phyloP scores from a whole-genome alignment of 2,888 invertebrate species.

The Sylvicola cinctus region DNA sequence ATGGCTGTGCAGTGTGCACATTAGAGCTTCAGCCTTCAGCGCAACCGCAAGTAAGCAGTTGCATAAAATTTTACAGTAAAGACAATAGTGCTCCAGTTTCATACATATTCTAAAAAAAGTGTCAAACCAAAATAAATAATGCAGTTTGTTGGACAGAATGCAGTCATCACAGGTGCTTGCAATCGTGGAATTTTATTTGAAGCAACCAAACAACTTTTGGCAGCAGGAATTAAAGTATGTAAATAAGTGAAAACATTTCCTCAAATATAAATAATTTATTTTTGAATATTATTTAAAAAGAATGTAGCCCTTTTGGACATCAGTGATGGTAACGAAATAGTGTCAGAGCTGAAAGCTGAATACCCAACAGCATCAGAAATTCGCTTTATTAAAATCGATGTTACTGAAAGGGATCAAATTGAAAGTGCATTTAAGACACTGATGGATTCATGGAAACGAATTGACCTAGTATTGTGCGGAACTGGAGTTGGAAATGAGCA shows the following conservation, averaged over 20 bases:
- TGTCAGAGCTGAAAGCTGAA: background rate
- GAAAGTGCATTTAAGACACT: slow-evolving; percentile 4
- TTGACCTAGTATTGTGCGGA: slow-evolving; percentile 4
- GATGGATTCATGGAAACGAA: background rate
- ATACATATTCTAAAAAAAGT: too few species aligned
- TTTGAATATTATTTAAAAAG: background rate
- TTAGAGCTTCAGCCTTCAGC: too few species aligned
- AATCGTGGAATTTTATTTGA: background rate
- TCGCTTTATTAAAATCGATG: slow-evolving; percentile 3
- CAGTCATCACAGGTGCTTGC: background rate
- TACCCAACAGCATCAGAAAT: background rate
- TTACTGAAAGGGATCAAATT: slow-evolving; percentile 2
- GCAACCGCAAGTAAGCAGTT: too few species aligned
- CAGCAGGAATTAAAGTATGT: background rate
- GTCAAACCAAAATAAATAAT: background rate
- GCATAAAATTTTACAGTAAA: too few species aligned
- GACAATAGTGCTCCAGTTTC: too few species aligned
- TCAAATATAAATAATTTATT: background rate
- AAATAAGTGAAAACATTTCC: too few species aligned
- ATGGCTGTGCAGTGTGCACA: too few species aligned
- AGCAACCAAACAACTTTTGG: background rate
- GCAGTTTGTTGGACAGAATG: background rate
- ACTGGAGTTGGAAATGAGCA: slow-evolving; percentile 5
- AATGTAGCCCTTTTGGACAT: background rate
- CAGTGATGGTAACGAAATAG: background rate